These are phyloP conservation scores for Hippocampus kuda DNA, from an alignment of 2,797 vertebrate genomes.

Conservation along the genomic window DNA sequence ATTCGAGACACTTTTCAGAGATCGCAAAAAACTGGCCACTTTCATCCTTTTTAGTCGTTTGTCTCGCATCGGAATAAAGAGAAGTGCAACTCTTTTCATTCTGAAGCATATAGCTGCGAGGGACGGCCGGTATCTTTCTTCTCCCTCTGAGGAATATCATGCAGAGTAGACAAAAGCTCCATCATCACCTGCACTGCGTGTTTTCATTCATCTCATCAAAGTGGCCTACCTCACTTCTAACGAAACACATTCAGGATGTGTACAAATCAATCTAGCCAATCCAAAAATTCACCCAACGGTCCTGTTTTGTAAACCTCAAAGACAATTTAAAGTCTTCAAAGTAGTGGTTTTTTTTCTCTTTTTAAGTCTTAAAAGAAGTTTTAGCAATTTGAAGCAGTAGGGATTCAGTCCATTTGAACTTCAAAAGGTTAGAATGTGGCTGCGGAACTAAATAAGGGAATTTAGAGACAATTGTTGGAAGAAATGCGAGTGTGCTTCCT, in stretches of 20 bases:
- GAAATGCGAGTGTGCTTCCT: too few relatives aligned
- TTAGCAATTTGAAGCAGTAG: too few relatives aligned
- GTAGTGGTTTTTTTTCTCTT: too few relatives aligned
- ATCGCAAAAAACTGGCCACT: conserved; percentile 23
- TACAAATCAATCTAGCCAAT: conserved; percentile 25
- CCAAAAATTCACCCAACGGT: background rate
- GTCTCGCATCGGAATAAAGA: conserved; percentile 23
- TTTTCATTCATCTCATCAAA: conserved; percentile 31
- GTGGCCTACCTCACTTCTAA: conserved; percentile 21
- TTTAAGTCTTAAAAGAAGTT: too few relatives aligned
- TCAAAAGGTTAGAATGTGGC: too few relatives aligned
- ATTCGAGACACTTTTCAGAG: conserved; percentile 18
- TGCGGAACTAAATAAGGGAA: too few relatives aligned
- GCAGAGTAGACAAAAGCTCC: conserved; percentile 26
- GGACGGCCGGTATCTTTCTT: conserved; percentile 24
- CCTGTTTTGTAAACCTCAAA: background rate
- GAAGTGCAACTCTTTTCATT: conserved; percentile 31
- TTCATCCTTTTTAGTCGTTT: conserved; percentile 32
- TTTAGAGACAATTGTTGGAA: too few relatives aligned
- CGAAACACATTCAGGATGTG: conserved; percentile 25
- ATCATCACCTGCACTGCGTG: conserved; percentile 28
- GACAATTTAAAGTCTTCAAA: background rate
- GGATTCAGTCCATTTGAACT: too few relatives aligned
- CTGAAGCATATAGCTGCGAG: conserved; percentile 22
- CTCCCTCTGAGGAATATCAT: conserved; percentile 32